Conservation (phyloP, 1,140 invertebrate species). For the Formica exsecta region DNA sequence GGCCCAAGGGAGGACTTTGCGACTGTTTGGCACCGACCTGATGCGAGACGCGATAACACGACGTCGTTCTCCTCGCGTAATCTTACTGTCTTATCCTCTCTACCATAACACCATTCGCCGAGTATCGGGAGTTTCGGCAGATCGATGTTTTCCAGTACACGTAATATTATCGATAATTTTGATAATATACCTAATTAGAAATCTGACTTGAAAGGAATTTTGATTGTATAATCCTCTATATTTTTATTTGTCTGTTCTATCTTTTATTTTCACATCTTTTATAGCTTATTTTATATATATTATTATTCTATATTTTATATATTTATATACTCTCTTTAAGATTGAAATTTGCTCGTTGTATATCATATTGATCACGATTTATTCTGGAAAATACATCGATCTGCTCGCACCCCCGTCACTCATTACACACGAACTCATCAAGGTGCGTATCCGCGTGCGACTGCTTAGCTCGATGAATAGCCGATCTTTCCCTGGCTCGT, state of each 20-base stretch:
- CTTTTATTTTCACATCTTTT: background rate
- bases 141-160: background rate
- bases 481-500: background rate
- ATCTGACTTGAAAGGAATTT: background rate
- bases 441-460: constrained; percentile 70
- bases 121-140: constrained; percentile 26
- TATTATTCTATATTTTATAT: background rate
- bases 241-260: background rate
- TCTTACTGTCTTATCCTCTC: constrained; percentile 78
- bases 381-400: constrained; percentile 3
- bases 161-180: background rate
- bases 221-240: background rate
- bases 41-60: constrained; percentile 77
- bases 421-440: constrained; percentile 57
- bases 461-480: constrained; percentile 9
- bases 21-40: constrained; percentile 78
- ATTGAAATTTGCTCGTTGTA: background rate
- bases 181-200: background rate
- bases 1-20: constrained; percentile 78
- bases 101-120: constrained; percentile 70
- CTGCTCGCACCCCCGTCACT: constrained; percentile 47
- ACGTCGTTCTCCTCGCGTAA: constrained; percentile 77
- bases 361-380: background rate
- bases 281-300: background rate
- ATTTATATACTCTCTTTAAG: background rate